Conservation (phyloP, 2,113 vertebrate genomes). For the Paramormyrops kingsleyae region DNA sequence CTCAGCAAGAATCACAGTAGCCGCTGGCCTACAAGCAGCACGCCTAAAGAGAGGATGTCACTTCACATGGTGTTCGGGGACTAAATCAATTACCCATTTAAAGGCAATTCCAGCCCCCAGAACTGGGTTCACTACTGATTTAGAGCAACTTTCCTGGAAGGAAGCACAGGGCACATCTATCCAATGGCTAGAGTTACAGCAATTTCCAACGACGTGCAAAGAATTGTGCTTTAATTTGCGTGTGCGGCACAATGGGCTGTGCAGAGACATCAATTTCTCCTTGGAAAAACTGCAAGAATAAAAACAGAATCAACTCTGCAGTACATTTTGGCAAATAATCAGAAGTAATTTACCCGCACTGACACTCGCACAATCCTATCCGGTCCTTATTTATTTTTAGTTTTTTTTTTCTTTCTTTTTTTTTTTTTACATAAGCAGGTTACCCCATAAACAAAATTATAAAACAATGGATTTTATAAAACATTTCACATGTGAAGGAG, state of each 20-base stretch:
- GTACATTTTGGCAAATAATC: neutral
- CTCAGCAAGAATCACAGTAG: neutral
- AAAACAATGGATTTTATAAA: slow-evolving; percentile 8
- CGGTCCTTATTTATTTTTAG: neutral
- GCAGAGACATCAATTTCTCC: neutral
- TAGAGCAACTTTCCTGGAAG: neutral
- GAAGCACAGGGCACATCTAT: neutral
- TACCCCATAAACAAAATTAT: slow-evolving; percentile 20
- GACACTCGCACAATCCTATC: neutral
- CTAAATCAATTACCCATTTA: slow-evolving; percentile 4
- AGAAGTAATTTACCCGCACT: neutral
- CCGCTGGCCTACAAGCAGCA: neutral
- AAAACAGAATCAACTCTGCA: neutral
- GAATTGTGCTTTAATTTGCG: neutral
- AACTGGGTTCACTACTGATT: neutral
- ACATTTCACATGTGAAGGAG: slow-evolving; percentile 1
- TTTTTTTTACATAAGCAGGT: neutral
- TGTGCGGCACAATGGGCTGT: neutral
- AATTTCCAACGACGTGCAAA: neutral
- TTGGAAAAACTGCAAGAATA: neutral
- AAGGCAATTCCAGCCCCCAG: neutral
- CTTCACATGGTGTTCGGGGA: neutral
- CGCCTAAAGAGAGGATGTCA: neutral
- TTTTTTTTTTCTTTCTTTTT: neutral
- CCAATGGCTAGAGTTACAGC: neutral